phyloP scores from a whole-genome alignment of 1,140 invertebrate species.

The Trachymyrmex cornetzi region DNA sequence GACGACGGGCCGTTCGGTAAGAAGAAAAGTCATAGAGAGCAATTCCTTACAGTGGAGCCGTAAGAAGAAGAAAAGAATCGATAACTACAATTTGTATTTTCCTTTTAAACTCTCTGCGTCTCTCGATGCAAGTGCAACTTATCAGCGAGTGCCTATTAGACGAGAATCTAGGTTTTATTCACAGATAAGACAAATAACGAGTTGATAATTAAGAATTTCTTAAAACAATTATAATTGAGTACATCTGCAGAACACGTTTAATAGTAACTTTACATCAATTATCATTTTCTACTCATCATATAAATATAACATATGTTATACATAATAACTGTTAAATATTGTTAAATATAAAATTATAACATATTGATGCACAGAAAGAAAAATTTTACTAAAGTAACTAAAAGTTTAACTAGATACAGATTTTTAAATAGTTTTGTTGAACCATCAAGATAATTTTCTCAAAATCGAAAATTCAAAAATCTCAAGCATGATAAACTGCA shows the following conservation, averaged over 20 bases:
- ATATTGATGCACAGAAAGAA: too few relatives aligned
- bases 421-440: too few relatives aligned
- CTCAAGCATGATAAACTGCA: too few relatives aligned
- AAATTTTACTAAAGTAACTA: too few relatives aligned
- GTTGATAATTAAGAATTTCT: not conserved
- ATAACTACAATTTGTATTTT: conserved; percentile 7
- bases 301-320: too few relatives aligned
- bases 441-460: too few relatives aligned
- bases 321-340: too few relatives aligned
- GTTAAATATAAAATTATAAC: too few relatives aligned
- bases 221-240: not conserved
- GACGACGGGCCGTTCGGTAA: not conserved
- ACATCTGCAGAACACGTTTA: not conserved
- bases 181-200: not conserved
- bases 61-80: conserved; percentile 3
- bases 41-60: not conserved
- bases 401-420: too few relatives aligned
- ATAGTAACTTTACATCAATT: too few relatives aligned
- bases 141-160: not conserved
- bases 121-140: not conserved
- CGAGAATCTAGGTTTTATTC: not conserved
- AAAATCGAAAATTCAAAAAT: too few relatives aligned
- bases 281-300: too few relatives aligned
- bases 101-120: not conserved
- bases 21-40: conserved; percentile 1